Percentiles rank a stretch among this genome's conserved stretches.
Conservation (phyloP, 2,888 invertebrate species). For the Dioctria linearis region DNA sequence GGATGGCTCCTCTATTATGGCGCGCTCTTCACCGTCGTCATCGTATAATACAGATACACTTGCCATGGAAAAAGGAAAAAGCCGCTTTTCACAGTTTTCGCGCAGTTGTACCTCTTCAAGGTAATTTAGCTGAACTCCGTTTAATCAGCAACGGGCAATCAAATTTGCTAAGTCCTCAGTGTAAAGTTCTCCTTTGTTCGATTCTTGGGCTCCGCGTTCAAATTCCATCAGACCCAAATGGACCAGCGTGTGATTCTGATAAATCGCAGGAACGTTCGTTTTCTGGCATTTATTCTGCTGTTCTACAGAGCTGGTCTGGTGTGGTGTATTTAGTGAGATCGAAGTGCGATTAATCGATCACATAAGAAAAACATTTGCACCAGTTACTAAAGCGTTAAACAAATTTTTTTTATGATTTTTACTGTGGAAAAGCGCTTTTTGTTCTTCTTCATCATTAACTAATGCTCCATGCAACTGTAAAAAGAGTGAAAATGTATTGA, state of each 20-base stretch:
- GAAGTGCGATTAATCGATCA: constrained; percentile 10
- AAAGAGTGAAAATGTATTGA: no score
- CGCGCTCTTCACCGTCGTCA: constrained; percentile 33
- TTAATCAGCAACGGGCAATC: constrained; percentile 56
- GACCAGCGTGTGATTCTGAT: constrained; percentile 51
- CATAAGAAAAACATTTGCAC: background rate
- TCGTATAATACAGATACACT: constrained; percentile 7
- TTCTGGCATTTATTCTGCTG: constrained; percentile 44
- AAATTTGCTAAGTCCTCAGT: constrained; percentile 50
- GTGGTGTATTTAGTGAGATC: constrained; percentile 11
- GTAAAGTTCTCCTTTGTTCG: constrained; percentile 50
- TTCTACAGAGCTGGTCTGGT: background rate
- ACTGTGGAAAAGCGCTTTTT: no score
- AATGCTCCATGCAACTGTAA: no score
- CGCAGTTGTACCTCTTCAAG: background rate
- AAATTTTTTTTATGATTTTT: no score
- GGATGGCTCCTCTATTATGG: constrained; percentile 12
- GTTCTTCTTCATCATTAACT: no score
- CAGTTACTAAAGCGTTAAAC: no score
- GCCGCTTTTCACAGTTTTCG: constrained; percentile 40
- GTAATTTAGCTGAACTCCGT: constrained; percentile 50
- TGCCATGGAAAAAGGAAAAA: constrained; percentile 37
- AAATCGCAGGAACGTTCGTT: constrained; percentile 48
- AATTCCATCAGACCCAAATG: constrained; percentile 40
- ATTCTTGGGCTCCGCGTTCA: constrained; percentile 24